These are phyloP conservation scores for Clarias batrachus DNA, from an alignment of 2,113 vertebrate genomes.

Conservation along the genomic window DNA sequence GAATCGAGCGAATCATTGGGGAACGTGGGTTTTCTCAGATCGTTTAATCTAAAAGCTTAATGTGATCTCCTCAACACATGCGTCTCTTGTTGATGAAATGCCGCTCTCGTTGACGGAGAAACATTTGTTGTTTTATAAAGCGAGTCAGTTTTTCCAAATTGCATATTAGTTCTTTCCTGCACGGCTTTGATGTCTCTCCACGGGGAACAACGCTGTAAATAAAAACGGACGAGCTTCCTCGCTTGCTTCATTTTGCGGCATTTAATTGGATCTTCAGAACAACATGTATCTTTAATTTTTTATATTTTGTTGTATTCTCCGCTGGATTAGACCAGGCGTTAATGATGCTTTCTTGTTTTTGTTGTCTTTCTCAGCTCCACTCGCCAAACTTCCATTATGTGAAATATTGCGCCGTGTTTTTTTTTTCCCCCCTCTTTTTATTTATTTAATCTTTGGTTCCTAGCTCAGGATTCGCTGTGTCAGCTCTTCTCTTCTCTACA, in stretches of 20 bases:
- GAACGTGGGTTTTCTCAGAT: background rate
- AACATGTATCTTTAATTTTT: background rate
- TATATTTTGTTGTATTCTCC: background rate
- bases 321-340: background rate
- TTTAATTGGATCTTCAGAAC: conserved; percentile 4
- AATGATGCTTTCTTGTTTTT: background rate
- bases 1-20: conserved; percentile 5
- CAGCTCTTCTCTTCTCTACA: conserved; percentile 33
- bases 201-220: conserved; percentile 31
- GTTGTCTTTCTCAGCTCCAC: background rate
- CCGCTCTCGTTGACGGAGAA: conserved; percentile 34
- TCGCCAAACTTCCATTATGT: background rate
- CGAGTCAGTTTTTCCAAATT: conserved; percentile 44
- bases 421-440: background rate
- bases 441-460: background rate
- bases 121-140: conserved; percentile 47
- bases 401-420: background rate
- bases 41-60: conserved; percentile 38
- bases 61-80: conserved; percentile 7
- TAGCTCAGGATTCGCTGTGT: background rate
- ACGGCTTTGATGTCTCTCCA: background rate
- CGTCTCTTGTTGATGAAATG: conserved; percentile 47
- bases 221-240: conserved; percentile 8
- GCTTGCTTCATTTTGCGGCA: background rate
- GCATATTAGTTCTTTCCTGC: conserved; percentile 38